A percentile compares a stretch with the other conserved stretches of the same genome.
phyloP scores from a whole-genome alignment of 2,888 invertebrate species.

The Dysmachus trigonus region DNA sequence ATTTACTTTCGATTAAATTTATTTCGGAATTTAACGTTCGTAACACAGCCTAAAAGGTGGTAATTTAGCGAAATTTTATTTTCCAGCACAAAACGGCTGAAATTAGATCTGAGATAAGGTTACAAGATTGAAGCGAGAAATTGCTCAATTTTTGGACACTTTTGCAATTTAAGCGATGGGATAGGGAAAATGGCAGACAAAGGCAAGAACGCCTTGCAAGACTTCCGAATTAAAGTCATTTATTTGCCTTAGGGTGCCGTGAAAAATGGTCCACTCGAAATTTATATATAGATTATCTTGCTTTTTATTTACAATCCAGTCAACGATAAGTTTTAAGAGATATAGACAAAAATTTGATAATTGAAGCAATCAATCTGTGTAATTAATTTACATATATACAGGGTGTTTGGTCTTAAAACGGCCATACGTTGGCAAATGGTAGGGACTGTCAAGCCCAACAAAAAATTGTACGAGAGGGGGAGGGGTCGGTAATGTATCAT shows the following conservation, averaged over 20 bases:
- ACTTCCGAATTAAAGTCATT: not conserved
- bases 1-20: slow-evolving; percentile 35
- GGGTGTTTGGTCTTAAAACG: not conserved
- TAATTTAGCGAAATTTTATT: slow-evolving; percentile 13
- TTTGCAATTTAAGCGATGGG: not conserved
- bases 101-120: not conserved
- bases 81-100: not conserved
- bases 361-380: not conserved
- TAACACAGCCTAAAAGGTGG: not conserved
- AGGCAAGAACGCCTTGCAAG: not conserved
- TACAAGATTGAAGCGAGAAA: not conserved
- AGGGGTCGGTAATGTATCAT: no score
- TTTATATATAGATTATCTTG: not conserved
- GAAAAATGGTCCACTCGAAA: not conserved
- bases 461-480: no score
- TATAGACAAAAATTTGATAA: not conserved
- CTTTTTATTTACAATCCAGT: not conserved
- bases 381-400: not conserved
- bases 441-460: no score
- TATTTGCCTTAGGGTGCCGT: not conserved
- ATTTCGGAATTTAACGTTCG: slow-evolving; percentile 4
- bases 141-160: not conserved
- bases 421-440: no score
- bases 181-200: not conserved
- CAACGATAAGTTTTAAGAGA: not conserved